These are phyloP conservation scores for Apogon talboti DNA, from an alignment of 2,797 vertebrate species.

Conservation along the genomic window DNA sequence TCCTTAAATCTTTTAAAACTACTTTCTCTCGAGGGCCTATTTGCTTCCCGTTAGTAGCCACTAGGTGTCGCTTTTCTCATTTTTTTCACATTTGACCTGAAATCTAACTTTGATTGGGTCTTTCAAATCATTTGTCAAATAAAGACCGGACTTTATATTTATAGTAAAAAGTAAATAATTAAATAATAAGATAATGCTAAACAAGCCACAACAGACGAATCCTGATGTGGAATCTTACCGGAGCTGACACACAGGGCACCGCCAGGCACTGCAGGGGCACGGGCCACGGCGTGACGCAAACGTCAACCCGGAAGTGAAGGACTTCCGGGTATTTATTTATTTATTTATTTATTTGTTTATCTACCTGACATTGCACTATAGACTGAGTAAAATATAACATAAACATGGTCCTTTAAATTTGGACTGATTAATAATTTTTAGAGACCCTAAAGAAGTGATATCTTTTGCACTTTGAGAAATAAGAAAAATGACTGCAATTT, in stretches of 20 bases:
- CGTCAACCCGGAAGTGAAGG: slow-evolving; percentile 53
- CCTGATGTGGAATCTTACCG: slow-evolving; percentile 30
- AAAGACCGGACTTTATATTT: background rate
- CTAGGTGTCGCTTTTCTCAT: slow-evolving; percentile 47
- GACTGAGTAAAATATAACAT: no score
- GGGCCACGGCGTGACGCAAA: slow-evolving; percentile 53
- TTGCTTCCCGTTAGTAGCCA: background rate
- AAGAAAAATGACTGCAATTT: no score
- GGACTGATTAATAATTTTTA: no score
- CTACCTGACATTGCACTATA: no score
- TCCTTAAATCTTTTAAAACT: background rate
- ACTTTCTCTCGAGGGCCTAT: background rate
- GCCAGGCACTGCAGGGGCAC: slow-evolving; percentile 67
- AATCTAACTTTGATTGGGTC: slow-evolving; percentile 4
- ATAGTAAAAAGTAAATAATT: no score
- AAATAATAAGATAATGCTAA: background rate
- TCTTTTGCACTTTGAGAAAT: no score
- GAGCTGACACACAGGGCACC: slow-evolving; percentile 51
- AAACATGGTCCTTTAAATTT: no score
- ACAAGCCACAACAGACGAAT: background rate
- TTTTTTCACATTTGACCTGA: background rate
- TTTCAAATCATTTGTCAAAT: background rate
- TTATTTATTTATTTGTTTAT: no score
- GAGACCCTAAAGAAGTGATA: no score
- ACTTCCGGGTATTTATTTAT: background rate